Conservation (phyloP, 1,140 invertebrate species). For the Schlechtendalia chinensis region DNA sequence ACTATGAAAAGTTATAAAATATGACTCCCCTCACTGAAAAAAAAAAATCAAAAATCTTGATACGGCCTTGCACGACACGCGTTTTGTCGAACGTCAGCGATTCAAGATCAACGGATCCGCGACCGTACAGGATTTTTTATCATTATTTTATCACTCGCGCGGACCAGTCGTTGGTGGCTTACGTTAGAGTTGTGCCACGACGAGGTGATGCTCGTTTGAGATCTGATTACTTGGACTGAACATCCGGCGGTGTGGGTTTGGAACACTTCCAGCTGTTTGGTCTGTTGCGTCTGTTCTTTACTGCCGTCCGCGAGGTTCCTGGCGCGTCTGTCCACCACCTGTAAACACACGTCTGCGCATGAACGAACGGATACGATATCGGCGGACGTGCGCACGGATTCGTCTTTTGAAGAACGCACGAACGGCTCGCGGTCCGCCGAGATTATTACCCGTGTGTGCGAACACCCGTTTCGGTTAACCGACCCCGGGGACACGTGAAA, state of each 20-base stretch:
- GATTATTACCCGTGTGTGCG: not conserved
- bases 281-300: conserved; percentile 55
- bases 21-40: too few relatives aligned
- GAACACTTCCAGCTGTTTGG: conserved; percentile 58
- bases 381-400: too few relatives aligned
- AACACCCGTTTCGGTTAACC: conserved; percentile 13
- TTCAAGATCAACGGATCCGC: too few relatives aligned
- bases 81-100: too few relatives aligned
- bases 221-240: conserved; percentile 57
- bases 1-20: too few relatives aligned
- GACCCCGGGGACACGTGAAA: not conserved
- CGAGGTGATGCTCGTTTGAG: conserved; percentile 54
- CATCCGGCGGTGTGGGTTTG: conserved; percentile 56
- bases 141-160: too few relatives aligned
- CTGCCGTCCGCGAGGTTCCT: conserved; percentile 57
- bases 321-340: conserved; percentile 61
- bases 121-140: too few relatives aligned
- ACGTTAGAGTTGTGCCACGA: conserved; percentile 53
- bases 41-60: too few relatives aligned
- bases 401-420: not conserved
- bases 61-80: too few relatives aligned
- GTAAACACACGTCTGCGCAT: conserved; percentile 42
- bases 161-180: conserved; percentile 1
- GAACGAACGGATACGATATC: not conserved
- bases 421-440: conserved; percentile 6